These are phyloP conservation scores for Cordylochernes scorpioides DNA, from an alignment of 2,888 invertebrate species.

Conservation along the genomic window DNA sequence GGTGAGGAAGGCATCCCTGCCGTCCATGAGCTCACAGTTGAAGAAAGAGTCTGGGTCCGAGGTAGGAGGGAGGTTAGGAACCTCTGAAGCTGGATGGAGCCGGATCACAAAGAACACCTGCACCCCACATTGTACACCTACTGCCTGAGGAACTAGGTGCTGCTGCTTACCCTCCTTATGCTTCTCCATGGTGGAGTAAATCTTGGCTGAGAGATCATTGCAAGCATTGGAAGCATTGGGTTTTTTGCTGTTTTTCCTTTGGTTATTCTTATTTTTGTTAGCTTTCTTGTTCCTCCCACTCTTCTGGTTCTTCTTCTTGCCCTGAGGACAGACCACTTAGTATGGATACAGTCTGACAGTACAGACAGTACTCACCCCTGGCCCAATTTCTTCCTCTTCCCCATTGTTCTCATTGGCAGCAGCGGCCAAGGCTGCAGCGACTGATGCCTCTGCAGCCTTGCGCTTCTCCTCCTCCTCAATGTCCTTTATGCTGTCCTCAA, in stretches of 20 bases:
- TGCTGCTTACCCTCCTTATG: constrained; percentile 88
- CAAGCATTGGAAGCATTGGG: constrained; percentile 77
- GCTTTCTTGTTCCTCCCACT: constrained; percentile 68
- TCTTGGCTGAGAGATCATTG: constrained; percentile 82
- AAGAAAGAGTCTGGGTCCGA: constrained; percentile 86
- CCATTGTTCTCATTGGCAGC: constrained; percentile 16
- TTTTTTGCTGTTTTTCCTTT: constrained; percentile 85
- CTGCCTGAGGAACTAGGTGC: background rate
- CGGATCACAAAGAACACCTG: constrained; percentile 85
- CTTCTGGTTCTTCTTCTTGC: constrained; percentile 88
- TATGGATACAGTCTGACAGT: too few species aligned
- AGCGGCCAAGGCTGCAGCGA: constrained; percentile 25
- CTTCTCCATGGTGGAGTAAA: constrained; percentile 96
- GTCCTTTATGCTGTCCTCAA: constrained; percentile 97
- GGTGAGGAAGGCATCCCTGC: constrained; percentile 94
- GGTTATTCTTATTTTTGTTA: constrained; percentile 87
- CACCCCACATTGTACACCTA: background rate
- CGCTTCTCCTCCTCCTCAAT: constrained; percentile 93
- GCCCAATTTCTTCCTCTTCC: constrained; percentile 6
- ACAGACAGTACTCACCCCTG: too few species aligned
- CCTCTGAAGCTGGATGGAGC: constrained; percentile 76
- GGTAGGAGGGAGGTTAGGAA: constrained; percentile 59
- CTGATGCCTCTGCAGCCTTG: constrained; percentile 51
- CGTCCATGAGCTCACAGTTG: constrained; percentile 95
- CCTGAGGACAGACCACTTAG: too few species aligned